Evolutionary conservation across 2,797 vertebrate species (phyloP), one percentile per base, ranked within the genome.

Genomic region (Lepidocolaptes lacrymiger): DNA sequence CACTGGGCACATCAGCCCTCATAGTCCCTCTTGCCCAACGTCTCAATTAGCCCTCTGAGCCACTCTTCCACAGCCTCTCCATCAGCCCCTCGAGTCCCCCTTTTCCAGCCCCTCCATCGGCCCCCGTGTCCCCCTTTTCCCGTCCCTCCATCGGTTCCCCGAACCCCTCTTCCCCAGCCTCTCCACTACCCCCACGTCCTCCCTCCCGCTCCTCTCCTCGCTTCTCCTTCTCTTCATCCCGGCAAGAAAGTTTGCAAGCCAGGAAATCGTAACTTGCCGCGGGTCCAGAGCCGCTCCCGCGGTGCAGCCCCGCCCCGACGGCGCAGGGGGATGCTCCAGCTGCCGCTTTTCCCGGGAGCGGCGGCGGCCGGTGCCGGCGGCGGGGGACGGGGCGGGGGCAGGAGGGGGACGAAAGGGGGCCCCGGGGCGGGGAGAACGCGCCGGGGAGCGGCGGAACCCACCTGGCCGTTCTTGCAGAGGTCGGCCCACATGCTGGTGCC

Each of bases 401-500:
- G 46, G 6, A 52, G 5, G 2, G 41, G 58, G 19, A 34, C 27
- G 3, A 43, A 4, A 16, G 20, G n/a, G 39, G 7, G 1, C 6
- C 10, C 37, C 4, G 23, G 48, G 34, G 7, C 4, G 17, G 27
- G 10, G 3, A 13, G 12, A 21, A 39, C 10, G 39, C 14, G 5
- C 18, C 2, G 28, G 15, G 32, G 7, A n/a, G 32, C 30, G 32
- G 41, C 36, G 37, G 27, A 66, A 96, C 97, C 93, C 97, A 99
- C 99, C 99, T 99, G 99, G 85, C 99, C 99, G 95, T 99, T 99
- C 96, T 99, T 99, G 98, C 99, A 99, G 97, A 99, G 98, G 94
- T 99, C 99, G 23, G 99, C 99, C 99, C 99, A 99, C 99, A 99
- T 99, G 98, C 99, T 99, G 94, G 99, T 99, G 36, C 99, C 99